Base-by-base conservation (phyloP, 1,140 invertebrate species). In the Aphaenogaster rudis region DNA sequence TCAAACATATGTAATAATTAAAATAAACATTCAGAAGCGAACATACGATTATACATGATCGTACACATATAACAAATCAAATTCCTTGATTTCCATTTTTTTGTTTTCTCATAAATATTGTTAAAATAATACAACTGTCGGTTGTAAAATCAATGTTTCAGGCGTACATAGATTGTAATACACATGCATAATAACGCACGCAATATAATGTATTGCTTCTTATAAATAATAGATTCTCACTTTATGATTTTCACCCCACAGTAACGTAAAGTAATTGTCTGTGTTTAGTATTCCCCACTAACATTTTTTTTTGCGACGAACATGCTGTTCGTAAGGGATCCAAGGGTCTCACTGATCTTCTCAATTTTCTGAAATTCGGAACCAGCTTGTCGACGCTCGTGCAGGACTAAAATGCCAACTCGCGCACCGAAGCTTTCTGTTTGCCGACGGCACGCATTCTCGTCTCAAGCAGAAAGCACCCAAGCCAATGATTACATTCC, bases 401-500 rank as follows among this genome's bases (percentile, higher is more conserved):
- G 67, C 7, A 42, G 54, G 78, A 57, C 48, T 71, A 54, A 71
- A 69, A 81, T 39, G 21, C 36, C 21, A 81, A 71, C 50, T 81
- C 54, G 66, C 11, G 28, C 28, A 59, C 11, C 67, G 17, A 39
- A 63, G 54, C 52, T 80, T 80, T 39, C 48, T 66, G 78, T 84
- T 84, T 21, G 69, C 54, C 42, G 69, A 74, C 8, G 80, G 69
- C 80, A 84, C 69, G 69, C 80, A 84, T 84, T 84, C 69, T 61
- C 66, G 39, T 81, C 39, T n/a, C 28, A 42, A 61, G 69, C 69
- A 61, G 63, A 76, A 48, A 76, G 88, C 82, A 90, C 64, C 80
- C 85, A 64, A 77, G 54, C 76, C 81, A 52, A 77, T 89, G 90
- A 91, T 91, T 91, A 89, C 66, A 87, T 91, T 84, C 85, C 90